Base-by-base conservation (phyloP, 2,797 vertebrate species). In the Argya squamiceps region DNA sequence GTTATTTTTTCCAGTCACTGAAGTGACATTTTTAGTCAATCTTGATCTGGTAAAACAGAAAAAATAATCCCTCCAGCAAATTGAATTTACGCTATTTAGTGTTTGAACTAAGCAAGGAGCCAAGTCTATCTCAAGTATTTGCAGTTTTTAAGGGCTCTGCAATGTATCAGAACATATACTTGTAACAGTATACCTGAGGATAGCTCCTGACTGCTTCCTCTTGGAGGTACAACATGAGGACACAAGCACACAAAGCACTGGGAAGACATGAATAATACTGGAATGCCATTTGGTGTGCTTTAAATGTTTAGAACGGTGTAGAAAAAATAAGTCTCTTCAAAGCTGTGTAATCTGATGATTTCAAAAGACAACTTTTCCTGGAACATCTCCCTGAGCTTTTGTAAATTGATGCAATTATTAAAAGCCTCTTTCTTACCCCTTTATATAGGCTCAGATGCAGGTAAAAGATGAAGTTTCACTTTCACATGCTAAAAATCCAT, bases 1-100 rank as follows among this genome's bases (percentile, higher is more conserved):
- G 74, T 77, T 93, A 70, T 79, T 89, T 91, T 90, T 96, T 56
- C 37, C 63, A 93, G 87, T 82, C 63, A 85, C 20, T 56, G 84
- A 92, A 92, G 59, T 73, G 60, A 55, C 67, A 49, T 63, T 94
- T 92, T 94, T 63, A 92, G 60, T 94, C 69, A 89, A 13, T 69
- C 62, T 93, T 84, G 65, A 86, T 91, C 50, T 89, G 43, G 58
- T 84, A 84, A 86, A 92, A 85, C 12, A 80, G 79, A 68, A 49
- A 60, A 78, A 87, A 55, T 65, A 69, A 70, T 59, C 81, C 78
- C 81, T 94, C 60, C 37, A 82, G 89, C 59, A 87, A 92, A 22
- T 30, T 95, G 87, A 91, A 91, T 52, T 91, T 75, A 87, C 17
- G 37, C 5, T 60, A 17, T 82, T 93, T 93, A 89, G 53, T 89